Conservation (phyloP, 2,888 invertebrate species). For the Microchrysa polita region DNA sequence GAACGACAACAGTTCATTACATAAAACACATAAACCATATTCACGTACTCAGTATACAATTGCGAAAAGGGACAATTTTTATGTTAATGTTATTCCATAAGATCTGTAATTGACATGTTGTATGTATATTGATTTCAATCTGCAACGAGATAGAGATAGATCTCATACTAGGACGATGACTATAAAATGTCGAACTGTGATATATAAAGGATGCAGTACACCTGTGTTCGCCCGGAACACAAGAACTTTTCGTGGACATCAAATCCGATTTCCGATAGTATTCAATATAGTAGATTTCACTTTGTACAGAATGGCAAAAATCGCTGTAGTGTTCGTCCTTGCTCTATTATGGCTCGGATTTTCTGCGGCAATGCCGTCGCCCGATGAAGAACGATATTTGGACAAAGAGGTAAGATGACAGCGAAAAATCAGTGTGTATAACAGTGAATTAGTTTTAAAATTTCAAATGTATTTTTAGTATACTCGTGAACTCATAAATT, state of each 20-base stretch:
- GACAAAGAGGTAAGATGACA: slow-evolving; percentile 58
- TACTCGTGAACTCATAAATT: slow-evolving; percentile 59
- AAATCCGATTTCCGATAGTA: slow-evolving; percentile 4
- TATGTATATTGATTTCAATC: slow-evolving; percentile 13
- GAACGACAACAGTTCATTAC: slow-evolving; percentile 23
- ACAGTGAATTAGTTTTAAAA: not conserved
- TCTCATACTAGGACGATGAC: not conserved
- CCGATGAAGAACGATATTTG: slow-evolving; percentile 61
- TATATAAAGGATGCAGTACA: slow-evolving; percentile 8
- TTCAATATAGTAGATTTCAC: no score
- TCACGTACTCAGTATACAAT: slow-evolving; percentile 14
- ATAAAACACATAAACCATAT: slow-evolving; percentile 7
- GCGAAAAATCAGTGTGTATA: not conserved
- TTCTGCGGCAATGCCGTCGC: slow-evolving; percentile 53
- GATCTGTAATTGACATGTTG: slow-evolving; percentile 40
- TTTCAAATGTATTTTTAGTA: no score
- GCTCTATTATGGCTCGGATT: slow-evolving; percentile 21
- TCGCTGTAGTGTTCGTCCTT: not conserved
- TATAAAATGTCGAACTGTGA: slow-evolving; percentile 10
- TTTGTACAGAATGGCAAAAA: slow-evolving; percentile 32
- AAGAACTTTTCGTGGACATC: not conserved
- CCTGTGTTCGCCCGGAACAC: not conserved
- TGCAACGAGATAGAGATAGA: not conserved
- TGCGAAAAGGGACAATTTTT: slow-evolving; percentile 13
- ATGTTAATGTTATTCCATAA: slow-evolving; percentile 15